Conservation (phyloP, 2,888 invertebrate species). For the Beris chalybata region DNA sequence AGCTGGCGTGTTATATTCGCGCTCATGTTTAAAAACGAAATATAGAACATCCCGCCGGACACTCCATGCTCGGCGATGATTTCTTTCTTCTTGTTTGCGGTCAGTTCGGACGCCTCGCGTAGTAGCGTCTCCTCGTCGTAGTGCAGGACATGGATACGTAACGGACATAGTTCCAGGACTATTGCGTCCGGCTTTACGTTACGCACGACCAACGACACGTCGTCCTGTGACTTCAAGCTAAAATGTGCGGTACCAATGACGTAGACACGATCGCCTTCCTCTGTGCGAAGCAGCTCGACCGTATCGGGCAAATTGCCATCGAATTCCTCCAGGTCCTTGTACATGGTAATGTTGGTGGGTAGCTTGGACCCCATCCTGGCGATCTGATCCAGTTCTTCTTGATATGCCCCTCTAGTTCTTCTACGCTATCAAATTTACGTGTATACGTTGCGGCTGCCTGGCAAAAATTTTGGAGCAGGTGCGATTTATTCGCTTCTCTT, state of each 20-base stretch:
- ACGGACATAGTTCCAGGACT: conserved; percentile 85
- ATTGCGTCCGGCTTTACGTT: conserved; percentile 69
- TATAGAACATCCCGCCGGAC: conserved; percentile 74
- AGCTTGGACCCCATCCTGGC: conserved; percentile 15
- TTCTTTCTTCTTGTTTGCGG: conserved; percentile 63
- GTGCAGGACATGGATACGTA: conserved; percentile 79
- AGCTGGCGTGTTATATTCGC: conserved; percentile 86
- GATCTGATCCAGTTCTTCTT: too few species aligned
- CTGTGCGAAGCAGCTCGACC: conserved; percentile 71
- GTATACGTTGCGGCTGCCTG: too few species aligned
- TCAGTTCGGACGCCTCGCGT: conserved; percentile 80
- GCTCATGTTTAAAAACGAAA: conserved; percentile 82
- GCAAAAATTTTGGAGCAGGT: too few species aligned
- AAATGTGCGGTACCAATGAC: conserved; percentile 95
- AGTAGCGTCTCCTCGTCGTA: conserved; percentile 85
- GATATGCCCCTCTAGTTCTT: too few species aligned
- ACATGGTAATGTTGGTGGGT: conserved; percentile 28
- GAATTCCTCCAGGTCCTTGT: conserved; percentile 40
- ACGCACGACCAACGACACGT: conserved; percentile 67
- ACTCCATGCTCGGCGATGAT: conserved; percentile 41
- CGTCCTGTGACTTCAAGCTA: conserved; percentile 86
- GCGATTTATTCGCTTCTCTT: too few species aligned
- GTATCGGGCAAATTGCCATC: conserved; percentile 57
- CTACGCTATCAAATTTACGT: too few species aligned
- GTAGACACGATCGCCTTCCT: conserved; percentile 80